Evolutionary conservation across 92 coral and sea anemone species (phyloP).

Genomic region (Ricordea florida): DNA sequence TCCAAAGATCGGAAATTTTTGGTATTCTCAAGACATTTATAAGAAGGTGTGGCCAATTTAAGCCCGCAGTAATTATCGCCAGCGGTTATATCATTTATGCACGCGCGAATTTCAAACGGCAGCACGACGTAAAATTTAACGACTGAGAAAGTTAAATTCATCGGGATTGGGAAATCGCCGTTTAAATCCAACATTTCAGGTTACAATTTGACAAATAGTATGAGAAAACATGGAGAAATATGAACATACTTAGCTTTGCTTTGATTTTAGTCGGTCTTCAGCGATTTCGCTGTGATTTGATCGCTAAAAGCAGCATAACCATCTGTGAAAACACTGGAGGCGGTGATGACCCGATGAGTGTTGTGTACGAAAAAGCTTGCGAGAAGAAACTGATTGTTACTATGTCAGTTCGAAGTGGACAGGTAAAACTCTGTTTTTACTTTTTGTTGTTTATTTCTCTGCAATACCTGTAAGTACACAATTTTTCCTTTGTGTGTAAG

Average conservation of each 20-base stretch:
- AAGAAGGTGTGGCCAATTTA: no score
- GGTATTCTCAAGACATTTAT: no score
- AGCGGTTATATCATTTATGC: neutral
- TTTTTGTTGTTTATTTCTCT: neutral
- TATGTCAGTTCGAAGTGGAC: conserved; percentile 88
- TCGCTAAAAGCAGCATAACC: conserved; percentile 92
- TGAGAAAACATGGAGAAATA: neutral
- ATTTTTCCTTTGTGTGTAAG: neutral
- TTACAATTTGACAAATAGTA: no score
- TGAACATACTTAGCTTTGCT: conserved; percentile 1
- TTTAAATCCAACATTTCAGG: no score
- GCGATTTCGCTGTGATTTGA: conserved; percentile 49
- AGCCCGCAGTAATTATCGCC: conserved; percentile 13
- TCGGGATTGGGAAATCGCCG: no score
- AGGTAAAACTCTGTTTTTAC: conserved; percentile 73
- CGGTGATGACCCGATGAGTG: conserved; percentile 88
- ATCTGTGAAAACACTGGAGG: conserved; percentile 95
- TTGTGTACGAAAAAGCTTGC: conserved; percentile 93
- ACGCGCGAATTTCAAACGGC: neutral
- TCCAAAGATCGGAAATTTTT: no score
- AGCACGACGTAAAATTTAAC: no score
- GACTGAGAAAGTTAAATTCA: no score
- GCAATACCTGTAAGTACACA: conserved; percentile 5
- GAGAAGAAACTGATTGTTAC: conserved; percentile 91
- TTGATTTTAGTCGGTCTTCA: conserved; percentile 3